Base-by-base conservation (phyloP, 1,140 invertebrate species). In the Polyergus mexicanus region DNA sequence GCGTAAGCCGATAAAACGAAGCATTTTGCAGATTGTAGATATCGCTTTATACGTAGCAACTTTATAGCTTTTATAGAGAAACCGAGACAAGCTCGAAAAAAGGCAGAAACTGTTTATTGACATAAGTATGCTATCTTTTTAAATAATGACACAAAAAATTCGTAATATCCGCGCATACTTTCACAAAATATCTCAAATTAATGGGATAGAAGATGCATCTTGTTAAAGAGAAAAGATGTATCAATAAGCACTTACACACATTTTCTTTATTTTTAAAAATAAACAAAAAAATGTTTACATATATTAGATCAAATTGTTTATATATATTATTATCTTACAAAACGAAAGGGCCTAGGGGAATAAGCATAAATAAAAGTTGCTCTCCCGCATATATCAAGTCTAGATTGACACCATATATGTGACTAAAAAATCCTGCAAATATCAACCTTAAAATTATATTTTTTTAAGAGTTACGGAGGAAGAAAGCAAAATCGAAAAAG, bases 111-210 rank as follows among this genome's bases (percentile, higher is more conserved):
- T 32, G 11, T 63, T 63, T 76, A 38, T 44, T 28, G 41, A 8
- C 13, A 28, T 5, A 4, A 16, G 22, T 19, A 41, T 41, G 6
- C 0, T 16, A 5, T 38, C 32, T 58, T 56, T 25, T n/a, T 13
- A 35, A 72, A 74, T 22, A 58, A 16, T 19, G 47, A 19, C 1
- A 16, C 3, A 6, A 19, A 51, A 19, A 19, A 51, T 51, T 1
- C 16, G 6, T 3, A 19, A 51, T 19, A 51, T 51, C 5, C 4
- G 47, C 16, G 13, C 47, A 51, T 19, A 51, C 1, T 51, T 51
- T 51, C 47, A 19, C 47, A 16, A n/a, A 44, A 10, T 19, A 25
- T 54, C 44, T 68, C 66, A 2, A 69, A 69, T 56, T 69, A 80
- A 56, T 28, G 54, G 16, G 38, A 38, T 22, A 47, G 6, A n/a